phyloP scores from a whole-genome alignment of 1,140 invertebrate species.

The Laupala kohalensis region DNA sequence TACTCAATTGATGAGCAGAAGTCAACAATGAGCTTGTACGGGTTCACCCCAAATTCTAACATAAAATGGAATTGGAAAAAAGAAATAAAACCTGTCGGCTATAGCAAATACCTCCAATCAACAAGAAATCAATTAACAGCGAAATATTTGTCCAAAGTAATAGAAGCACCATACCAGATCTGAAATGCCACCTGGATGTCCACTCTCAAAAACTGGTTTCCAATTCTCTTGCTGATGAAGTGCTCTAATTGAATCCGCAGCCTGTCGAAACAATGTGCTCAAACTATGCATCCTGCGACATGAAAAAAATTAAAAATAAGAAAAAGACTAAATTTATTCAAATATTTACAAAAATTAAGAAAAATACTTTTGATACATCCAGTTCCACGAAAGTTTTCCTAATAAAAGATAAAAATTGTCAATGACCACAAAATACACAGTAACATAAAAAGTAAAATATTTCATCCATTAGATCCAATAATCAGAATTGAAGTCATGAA shows the following conservation, averaged over 20 bases:
- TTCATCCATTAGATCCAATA: no score
- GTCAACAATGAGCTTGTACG: no score
- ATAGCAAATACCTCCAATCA: no score
- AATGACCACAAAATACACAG: no score
- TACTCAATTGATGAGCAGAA: no score
- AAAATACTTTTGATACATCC: neutral
- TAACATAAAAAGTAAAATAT: no score
- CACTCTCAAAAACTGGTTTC: conserved; percentile 70
- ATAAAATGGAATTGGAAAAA: neutral
- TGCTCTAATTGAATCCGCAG: conserved; percentile 62
- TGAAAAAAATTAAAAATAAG: neutral
- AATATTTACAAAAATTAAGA: neutral
- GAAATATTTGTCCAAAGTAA: neutral
- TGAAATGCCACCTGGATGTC: conserved; percentile 68
- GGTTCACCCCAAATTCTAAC: no score
- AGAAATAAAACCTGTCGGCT: no score
- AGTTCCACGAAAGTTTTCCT: no score
- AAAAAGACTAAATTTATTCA: no score
- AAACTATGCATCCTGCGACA: conserved; percentile 64
- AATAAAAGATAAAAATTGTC: no score
- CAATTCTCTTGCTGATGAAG: conserved; percentile 73
- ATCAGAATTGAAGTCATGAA: no score
- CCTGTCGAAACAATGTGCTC: conserved; percentile 69
- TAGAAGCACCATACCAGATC: conserved; percentile 49
- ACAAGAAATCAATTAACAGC: neutral